Conservation (phyloP, 2,113 vertebrate genomes). For the Brienomyrus longianalis region DNA sequence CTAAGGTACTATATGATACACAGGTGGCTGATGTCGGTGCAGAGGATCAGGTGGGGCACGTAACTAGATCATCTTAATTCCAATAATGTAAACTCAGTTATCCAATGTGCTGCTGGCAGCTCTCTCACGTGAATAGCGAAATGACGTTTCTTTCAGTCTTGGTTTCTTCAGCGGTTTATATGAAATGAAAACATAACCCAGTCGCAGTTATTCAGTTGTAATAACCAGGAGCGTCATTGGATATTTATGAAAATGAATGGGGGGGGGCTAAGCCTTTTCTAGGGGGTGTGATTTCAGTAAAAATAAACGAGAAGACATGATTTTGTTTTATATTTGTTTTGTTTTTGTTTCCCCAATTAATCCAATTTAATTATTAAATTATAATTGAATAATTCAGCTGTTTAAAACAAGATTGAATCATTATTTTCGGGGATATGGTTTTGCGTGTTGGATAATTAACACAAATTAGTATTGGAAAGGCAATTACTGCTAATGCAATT, state of each 20-base stretch:
- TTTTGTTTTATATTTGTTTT: background rate
- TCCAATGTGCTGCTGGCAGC: background rate
- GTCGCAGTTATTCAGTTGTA: background rate
- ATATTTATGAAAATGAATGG: background rate
- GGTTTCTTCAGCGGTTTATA: background rate
- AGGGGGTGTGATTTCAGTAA: background rate
- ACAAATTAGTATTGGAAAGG: background rate
- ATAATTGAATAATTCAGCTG: background rate
- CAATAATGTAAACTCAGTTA: background rate
- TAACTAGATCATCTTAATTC: background rate
- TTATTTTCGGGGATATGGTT: background rate
- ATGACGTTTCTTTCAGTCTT: background rate
- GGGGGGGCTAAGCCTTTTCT: background rate
- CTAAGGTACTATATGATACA: background rate
- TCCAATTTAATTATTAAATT: background rate
- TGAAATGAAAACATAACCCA: background rate
- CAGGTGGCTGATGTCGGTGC: background rate
- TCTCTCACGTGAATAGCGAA: background rate
- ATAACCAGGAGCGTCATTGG: background rate
- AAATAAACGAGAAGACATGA: background rate
- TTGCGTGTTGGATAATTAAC: background rate
- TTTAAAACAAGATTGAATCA: background rate
- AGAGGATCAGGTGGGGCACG: background rate
- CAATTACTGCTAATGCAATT: background rate
- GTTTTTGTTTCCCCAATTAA: background rate